These are phyloP conservation scores for Scyliorhinus canicula DNA, from an alignment of 2,797 vertebrate genomes.

Conservation along the genomic window DNA sequence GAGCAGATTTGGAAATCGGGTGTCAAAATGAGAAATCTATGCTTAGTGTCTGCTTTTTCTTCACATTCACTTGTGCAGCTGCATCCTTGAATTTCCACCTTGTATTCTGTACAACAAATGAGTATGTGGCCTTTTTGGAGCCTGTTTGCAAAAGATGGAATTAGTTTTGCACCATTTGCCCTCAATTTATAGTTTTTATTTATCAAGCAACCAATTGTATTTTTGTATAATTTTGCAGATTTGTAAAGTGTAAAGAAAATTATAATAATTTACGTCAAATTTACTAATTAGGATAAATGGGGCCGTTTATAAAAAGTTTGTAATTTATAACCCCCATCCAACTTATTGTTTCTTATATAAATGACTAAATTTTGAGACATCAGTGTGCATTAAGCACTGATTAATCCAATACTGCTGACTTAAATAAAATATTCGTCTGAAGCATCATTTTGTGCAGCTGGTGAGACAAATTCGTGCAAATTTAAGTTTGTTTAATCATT, in stretches of 20 bases:
- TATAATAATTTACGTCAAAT: neutral
- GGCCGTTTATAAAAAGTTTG: neutral
- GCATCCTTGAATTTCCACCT: neutral
- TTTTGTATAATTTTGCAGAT: constrained; percentile 22
- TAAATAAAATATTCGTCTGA: constrained; percentile 19
- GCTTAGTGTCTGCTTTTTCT: neutral
- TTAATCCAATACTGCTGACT: neutral
- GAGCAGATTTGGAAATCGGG: neutral
- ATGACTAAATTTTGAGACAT: neutral
- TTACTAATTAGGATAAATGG: neutral
- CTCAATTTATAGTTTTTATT: neutral
- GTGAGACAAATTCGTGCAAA: neutral
- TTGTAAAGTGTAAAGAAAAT: constrained; percentile 6
- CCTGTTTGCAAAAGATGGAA: neutral
- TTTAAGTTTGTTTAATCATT: neutral
- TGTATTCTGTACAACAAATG: neutral
- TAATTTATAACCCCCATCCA: neutral
- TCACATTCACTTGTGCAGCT: neutral
- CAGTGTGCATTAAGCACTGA: neutral
- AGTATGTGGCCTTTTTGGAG: neutral
- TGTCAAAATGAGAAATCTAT: neutral
- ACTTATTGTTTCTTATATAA: neutral
- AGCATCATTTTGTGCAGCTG: neutral
- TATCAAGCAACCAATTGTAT: neutral
- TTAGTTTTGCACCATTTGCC: neutral